A percentile compares a stretch with the other conserved stretches of the same genome.
Conservation (phyloP, 2,797 vertebrate genomes). For the Prunella strophiata region DNA sequence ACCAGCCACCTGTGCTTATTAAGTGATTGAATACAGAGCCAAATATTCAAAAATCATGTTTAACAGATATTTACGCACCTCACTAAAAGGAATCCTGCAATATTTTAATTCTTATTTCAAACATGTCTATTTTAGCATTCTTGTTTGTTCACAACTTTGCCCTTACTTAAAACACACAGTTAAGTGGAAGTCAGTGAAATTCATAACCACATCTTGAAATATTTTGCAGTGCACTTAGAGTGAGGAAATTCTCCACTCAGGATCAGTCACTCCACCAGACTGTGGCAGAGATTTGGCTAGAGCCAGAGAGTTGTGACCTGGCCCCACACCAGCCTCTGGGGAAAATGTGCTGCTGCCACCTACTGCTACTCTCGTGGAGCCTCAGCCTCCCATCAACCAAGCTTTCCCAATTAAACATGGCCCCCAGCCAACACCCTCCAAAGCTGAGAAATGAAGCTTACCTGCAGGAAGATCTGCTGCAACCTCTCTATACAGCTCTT, state of each 20-base stretch:
- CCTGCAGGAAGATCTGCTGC: conserved; percentile 97
- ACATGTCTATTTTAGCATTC: neutral
- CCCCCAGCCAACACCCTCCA: neutral
- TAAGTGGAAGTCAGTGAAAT: neutral
- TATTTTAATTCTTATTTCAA: neutral
- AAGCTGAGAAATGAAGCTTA: conserved; percentile 3
- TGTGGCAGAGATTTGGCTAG: neutral
- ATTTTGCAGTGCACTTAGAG: neutral
- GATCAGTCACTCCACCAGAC: neutral
- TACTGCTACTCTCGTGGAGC: neutral
- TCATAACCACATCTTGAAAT: neutral
- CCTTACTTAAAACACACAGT: neutral
- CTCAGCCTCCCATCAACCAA: neutral
- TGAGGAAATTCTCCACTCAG: neutral
- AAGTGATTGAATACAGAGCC: neutral
- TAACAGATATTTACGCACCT: neutral
- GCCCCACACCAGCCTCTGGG: neutral
- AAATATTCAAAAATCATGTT: neutral
- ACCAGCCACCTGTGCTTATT: neutral
- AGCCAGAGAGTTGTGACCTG: rapidly evolving
- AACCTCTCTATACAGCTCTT: conserved; percentile 95
- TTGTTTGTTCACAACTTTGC: neutral
- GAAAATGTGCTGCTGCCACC: conserved; percentile 7
- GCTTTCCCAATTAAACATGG: rapidly evolving
- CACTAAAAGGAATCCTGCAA: neutral